These are phyloP conservation scores for Deilephila porcellus DNA, from an alignment of 2,888 invertebrate genomes.

Conservation along the genomic window DNA sequence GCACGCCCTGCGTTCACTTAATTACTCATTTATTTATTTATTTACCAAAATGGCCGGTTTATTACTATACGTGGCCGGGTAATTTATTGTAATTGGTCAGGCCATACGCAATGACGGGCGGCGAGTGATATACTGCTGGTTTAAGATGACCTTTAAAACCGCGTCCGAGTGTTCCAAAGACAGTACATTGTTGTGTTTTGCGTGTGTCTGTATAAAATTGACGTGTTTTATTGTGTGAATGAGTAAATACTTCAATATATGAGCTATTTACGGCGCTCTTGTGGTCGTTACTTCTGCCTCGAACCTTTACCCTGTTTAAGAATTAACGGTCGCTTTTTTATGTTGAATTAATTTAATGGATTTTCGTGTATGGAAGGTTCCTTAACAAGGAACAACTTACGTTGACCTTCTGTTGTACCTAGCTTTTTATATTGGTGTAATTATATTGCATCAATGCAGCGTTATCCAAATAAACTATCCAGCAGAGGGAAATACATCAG, in stretches of 20 bases:
- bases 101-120: conserved; percentile 67
- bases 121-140: conserved; percentile 50
- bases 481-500: too few species aligned
- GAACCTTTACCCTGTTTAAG: conserved; percentile 7
- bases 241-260: conserved; percentile 49
- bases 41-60: conserved; percentile 75
- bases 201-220: conserved; percentile 46
- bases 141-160: conserved; percentile 31
- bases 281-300: conserved; percentile 22
- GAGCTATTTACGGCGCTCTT: conserved; percentile 43
- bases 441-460: background rate
- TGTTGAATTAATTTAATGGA: conserved; percentile 19
- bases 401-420: background rate
- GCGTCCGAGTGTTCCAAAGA: conserved; percentile 16
- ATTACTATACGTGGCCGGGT: conserved; percentile 63
- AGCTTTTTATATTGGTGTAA: background rate
- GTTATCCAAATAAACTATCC: too few species aligned
- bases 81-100: conserved; percentile 80
- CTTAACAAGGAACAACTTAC: background rate
- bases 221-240: conserved; percentile 51
- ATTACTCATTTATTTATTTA: conserved; percentile 79
- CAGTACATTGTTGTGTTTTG: conserved; percentile 33
- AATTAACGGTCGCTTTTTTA: conserved; percentile 15
- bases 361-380: conserved; percentile 13
- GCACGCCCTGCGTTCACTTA: conserved; percentile 59